Conservation (phyloP, 2,113 vertebrate species). For the Azemiops feae region DNA sequence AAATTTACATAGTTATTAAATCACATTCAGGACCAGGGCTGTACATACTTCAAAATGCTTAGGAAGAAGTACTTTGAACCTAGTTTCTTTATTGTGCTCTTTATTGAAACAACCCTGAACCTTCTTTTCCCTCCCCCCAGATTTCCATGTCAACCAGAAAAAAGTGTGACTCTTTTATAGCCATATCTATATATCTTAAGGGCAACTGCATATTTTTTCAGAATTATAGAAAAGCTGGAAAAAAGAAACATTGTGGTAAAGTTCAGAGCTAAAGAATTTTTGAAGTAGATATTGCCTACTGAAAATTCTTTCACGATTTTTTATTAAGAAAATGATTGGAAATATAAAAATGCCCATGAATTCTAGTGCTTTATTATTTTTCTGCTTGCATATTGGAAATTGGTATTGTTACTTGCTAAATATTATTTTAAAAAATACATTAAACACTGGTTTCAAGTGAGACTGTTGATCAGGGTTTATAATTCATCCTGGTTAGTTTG, state of each 20-base stretch:
- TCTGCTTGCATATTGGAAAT: not conserved
- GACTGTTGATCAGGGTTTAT: not conserved
- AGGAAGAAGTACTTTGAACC: not conserved
- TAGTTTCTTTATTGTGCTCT: not conserved
- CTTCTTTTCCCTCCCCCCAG: not conserved
- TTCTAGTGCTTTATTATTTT: not conserved
- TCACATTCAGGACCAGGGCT: not conserved
- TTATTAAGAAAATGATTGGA: not conserved
- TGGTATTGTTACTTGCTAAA: not conserved
- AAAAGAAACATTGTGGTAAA: not conserved
- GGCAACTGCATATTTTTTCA: not conserved
- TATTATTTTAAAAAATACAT: not conserved
- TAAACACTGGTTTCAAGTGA: not conserved
- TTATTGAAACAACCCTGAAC: not conserved
- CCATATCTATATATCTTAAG: not conserved
- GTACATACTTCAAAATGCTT: not conserved
- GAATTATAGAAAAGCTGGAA: not conserved
- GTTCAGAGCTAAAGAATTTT: not conserved
- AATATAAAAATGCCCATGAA: not conserved
- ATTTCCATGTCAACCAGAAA: not conserved
- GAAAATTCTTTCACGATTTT: not conserved
- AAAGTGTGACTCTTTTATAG: not conserved
- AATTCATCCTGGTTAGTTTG: not conserved
- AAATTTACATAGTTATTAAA: not conserved
- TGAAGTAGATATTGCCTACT: not conserved